phyloP scores from a whole-genome alignment of 2,797 vertebrate species.

The Characodon lateralis region DNA sequence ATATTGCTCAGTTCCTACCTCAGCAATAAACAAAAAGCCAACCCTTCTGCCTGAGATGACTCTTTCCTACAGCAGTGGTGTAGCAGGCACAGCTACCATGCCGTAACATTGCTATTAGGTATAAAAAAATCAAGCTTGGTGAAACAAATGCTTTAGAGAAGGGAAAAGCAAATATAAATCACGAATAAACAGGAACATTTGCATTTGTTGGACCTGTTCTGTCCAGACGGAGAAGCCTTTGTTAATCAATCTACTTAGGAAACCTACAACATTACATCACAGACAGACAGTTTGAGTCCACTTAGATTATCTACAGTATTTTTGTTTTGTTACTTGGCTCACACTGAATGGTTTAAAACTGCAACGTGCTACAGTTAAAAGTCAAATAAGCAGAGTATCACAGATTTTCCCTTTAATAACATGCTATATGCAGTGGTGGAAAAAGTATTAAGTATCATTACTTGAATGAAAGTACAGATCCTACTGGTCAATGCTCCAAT shows the following conservation, averaged over 20 bases:
- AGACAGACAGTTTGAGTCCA: background rate
- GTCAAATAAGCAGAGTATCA: background rate
- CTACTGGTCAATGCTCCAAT: too few relatives aligned
- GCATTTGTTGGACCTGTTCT: background rate
- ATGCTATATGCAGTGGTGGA: background rate
- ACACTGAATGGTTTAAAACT: background rate
- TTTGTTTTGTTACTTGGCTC: background rate
- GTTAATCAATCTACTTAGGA: background rate
- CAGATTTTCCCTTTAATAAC: background rate
- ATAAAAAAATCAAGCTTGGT: background rate
- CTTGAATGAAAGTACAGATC: too few relatives aligned
- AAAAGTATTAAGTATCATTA: too few relatives aligned
- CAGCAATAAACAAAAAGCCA: slow-evolving; percentile 31
- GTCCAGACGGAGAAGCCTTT: background rate
- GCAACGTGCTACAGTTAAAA: background rate
- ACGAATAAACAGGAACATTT: background rate
- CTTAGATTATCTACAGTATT: background rate
- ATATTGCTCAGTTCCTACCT: slow-evolving; percentile 14
- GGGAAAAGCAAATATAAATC: background rate
- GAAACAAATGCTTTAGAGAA: background rate
- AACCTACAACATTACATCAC: background rate
- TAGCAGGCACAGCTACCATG: background rate
- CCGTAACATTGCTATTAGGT: background rate
- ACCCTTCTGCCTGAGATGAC: slow-evolving; percentile 21
- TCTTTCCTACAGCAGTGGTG: slow-evolving; percentile 17